Evolutionary conservation across 2,113 vertebrate species (phyloP).

Genomic region (Boulengeromyrus knoepffleri): DNA sequence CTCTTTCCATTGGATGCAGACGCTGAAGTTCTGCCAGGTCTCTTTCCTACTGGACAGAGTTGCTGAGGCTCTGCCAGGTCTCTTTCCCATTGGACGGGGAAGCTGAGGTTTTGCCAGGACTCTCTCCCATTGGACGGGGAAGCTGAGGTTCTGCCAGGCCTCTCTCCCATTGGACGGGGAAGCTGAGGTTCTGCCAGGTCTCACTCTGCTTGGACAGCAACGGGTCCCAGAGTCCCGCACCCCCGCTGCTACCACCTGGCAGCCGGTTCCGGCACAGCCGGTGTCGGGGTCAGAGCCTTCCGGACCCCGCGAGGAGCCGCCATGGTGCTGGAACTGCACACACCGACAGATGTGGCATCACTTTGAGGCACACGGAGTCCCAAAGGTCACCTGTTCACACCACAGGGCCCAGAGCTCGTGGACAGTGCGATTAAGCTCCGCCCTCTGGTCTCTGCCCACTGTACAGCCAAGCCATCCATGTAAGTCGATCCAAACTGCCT

Average conservation of each 20-base stretch:
- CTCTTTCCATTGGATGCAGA: background rate
- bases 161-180: conserved; percentile 18
- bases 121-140: background rate
- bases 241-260: background rate
- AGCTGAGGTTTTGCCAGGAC: background rate
- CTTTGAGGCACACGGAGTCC: background rate
- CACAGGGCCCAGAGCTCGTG: background rate
- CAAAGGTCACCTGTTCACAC: background rate
- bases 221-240: background rate
- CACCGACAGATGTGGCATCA: background rate
- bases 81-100: conserved; percentile 17
- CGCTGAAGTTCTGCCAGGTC: background rate
- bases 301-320: background rate
- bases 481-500: background rate
- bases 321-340: background rate
- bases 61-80: background rate
- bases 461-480: background rate
- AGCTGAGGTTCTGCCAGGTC: conserved; percentile 3
- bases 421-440: background rate
- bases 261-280: background rate
- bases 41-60: background rate
- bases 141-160: background rate
- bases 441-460: background rate
- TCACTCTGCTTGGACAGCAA: background rate
- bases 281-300: background rate